Percentiles rank a stretch among this genome's conserved stretches.
Conservation (phyloP, 2,113 vertebrate genomes). For the Rhinoderma darwinii region DNA sequence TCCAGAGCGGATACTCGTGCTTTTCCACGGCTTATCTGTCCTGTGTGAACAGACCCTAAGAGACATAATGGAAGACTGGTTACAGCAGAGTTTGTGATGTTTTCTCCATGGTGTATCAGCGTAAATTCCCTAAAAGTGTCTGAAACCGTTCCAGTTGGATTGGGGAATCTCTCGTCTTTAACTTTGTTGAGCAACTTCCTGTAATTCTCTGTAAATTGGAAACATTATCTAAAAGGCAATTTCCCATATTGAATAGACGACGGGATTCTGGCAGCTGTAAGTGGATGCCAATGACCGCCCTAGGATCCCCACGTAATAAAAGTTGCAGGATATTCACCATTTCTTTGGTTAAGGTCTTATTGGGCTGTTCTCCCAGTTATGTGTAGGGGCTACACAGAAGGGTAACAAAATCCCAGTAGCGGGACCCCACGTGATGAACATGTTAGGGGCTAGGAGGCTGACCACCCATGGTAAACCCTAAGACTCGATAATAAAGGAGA, state of each 20-base stretch:
- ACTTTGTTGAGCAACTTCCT: slow-evolving; percentile 20
- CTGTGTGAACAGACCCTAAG: too few species aligned
- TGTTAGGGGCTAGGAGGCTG: too few species aligned
- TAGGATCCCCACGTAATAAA: background rate
- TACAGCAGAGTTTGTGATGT: background rate
- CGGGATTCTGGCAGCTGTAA: background rate
- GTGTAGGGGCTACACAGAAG: too few species aligned
- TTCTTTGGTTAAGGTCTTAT: background rate
- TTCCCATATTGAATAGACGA: slow-evolving; percentile 18
- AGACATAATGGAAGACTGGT: too few species aligned
- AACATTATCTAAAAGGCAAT: slow-evolving; percentile 12
- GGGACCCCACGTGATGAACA: too few species aligned
- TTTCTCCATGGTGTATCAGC: background rate
- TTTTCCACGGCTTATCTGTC: too few species aligned
- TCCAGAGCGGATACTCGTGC: too few species aligned
- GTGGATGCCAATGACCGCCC: background rate
- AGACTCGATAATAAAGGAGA: too few species aligned
- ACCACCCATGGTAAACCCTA: too few species aligned
- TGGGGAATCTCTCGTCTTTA: background rate
- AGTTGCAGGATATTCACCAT: background rate
- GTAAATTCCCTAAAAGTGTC: slow-evolving; percentile 11
- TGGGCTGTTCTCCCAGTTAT: too few species aligned
- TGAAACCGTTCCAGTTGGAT: background rate
- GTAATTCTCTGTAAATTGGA: slow-evolving; percentile 16
- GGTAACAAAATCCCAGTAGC: too few species aligned